Percentiles rank a stretch among this genome's conserved stretches.
Conservation (phyloP, 2,113 vertebrate species). For the Scartelaos histophorus region DNA sequence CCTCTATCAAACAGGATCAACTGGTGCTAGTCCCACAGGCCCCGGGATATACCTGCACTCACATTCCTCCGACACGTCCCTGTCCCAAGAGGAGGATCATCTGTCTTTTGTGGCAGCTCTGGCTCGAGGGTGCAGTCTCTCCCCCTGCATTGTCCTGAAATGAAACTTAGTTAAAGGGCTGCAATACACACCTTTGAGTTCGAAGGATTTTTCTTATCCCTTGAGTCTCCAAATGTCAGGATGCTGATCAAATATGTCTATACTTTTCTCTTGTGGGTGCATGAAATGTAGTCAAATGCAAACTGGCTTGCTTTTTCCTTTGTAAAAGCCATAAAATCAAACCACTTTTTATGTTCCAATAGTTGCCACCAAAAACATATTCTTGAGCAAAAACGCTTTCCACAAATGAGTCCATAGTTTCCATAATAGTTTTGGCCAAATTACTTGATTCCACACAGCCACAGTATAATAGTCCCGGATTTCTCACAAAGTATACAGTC, state of each 20-base stretch:
- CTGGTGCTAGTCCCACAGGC: slow-evolving; percentile 61
- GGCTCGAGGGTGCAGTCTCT: slow-evolving; percentile 44
- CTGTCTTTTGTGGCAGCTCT: slow-evolving; percentile 64
- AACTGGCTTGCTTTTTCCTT: neutral
- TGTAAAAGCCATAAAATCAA: too few relatives aligned
- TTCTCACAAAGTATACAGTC: neutral
- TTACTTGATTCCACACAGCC: neutral
- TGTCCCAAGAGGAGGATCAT: slow-evolving; percentile 65
- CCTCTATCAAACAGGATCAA: slow-evolving; percentile 72
- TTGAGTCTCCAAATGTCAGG: slow-evolving; percentile 29
- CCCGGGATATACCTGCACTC: slow-evolving; percentile 63
- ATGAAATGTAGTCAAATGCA: neutral
- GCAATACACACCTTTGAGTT: slow-evolving; percentile 15
- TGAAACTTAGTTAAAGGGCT: slow-evolving; percentile 50
- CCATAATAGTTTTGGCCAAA: neutral
- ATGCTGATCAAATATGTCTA: slow-evolving; percentile 27
- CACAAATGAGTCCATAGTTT: neutral
- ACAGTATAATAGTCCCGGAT: neutral
- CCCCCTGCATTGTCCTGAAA: slow-evolving; percentile 49
- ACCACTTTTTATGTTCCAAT: neutral
- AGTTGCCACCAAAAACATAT: neutral
- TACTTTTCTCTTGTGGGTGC: neutral
- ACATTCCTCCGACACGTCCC: slow-evolving; percentile 70
- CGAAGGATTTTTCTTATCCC: slow-evolving; percentile 33
- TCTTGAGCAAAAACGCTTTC: neutral